phyloP scores from a whole-genome alignment of 1,140 invertebrate genomes.

The Manduca sexta region DNA sequence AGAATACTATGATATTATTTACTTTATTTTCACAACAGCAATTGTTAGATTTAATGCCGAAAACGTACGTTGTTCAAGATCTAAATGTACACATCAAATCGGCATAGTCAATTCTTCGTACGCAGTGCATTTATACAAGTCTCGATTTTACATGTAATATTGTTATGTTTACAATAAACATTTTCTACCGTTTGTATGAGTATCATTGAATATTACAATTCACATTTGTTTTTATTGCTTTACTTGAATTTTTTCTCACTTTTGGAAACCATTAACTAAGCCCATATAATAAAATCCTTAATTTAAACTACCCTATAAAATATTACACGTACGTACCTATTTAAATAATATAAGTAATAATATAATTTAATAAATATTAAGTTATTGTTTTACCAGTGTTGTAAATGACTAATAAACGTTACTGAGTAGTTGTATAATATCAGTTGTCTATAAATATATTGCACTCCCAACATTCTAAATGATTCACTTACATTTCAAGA shows the following conservation, averaged over 20 bases:
- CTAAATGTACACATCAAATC: slow-evolving; percentile 10
- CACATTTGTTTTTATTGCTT: slow-evolving; percentile 19
- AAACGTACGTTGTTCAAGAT: not conserved
- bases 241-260: not conserved
- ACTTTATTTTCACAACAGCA: slow-evolving; percentile 43
- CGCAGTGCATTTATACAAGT: slow-evolving; percentile 14
- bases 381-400: slow-evolving; percentile 9
- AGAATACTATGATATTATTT: too few relatives aligned
- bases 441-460: slow-evolving; percentile 55
- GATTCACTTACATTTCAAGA: slow-evolving; percentile 25
- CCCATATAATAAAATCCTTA: not conserved
- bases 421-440: slow-evolving; percentile 23
- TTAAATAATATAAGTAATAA: too few relatives aligned
- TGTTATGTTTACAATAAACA: slow-evolving; percentile 20
- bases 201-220: slow-evolving; percentile 28
- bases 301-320: too few relatives aligned
- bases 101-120: slow-evolving; percentile 23
- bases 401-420: not conserved
- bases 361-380: slow-evolving; percentile 27
- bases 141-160: slow-evolving; percentile 10
- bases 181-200: slow-evolving; percentile 20
- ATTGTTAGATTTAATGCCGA: slow-evolving; percentile 6
- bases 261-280: not conserved
- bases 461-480: slow-evolving; percentile 39
- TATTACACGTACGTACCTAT: slow-evolving; percentile 13